A percentile compares a stretch with the other conserved stretches of the same genome.
Evolutionary conservation across 2,888 invertebrate species (phyloP).

Genomic region (Drosophila leonis): DNA sequence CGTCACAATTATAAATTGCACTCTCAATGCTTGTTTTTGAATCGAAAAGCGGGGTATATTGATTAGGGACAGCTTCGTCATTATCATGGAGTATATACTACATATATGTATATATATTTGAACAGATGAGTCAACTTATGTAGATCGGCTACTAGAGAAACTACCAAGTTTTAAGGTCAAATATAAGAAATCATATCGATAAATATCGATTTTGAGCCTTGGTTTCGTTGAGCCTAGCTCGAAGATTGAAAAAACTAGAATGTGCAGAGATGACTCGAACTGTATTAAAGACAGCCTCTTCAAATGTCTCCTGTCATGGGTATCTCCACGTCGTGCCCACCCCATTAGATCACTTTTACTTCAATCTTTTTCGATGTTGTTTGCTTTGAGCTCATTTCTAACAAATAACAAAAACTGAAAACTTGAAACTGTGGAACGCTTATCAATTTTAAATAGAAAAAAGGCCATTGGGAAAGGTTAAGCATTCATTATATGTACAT

Average conservation of each 20-base stretch:
- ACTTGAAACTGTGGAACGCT: slow-evolving; percentile 48
- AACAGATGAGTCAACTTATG: background rate
- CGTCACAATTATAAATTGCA: slow-evolving; percentile 69
- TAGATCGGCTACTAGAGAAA: background rate
- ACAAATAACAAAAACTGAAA: slow-evolving; percentile 55
- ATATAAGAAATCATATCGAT: background rate
- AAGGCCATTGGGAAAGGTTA: slow-evolving; percentile 74
- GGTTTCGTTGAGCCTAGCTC: background rate
- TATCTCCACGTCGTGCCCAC: background rate
- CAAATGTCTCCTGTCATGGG: background rate
- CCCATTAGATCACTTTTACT: background rate
- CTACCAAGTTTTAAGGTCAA: background rate
- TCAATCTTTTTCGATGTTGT: slow-evolving; percentile 39
- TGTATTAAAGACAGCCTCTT: too few relatives aligned
- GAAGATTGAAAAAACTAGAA: background rate
- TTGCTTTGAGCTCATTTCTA: slow-evolving; percentile 53
- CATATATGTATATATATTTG: background rate
- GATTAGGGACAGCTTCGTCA: background rate
- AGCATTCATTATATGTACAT: slow-evolving; percentile 16
- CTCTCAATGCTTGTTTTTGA: slow-evolving; percentile 10
- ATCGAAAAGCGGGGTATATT: background rate
- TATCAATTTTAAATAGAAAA: slow-evolving; percentile 61
- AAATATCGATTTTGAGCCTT: background rate
- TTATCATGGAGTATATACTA: background rate
- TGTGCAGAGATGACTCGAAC: too few relatives aligned